A percentile compares a stretch with the other conserved stretches of the same genome.
phyloP scores from a whole-genome alignment of 2,888 invertebrate species.

The Fragum fragum region DNA sequence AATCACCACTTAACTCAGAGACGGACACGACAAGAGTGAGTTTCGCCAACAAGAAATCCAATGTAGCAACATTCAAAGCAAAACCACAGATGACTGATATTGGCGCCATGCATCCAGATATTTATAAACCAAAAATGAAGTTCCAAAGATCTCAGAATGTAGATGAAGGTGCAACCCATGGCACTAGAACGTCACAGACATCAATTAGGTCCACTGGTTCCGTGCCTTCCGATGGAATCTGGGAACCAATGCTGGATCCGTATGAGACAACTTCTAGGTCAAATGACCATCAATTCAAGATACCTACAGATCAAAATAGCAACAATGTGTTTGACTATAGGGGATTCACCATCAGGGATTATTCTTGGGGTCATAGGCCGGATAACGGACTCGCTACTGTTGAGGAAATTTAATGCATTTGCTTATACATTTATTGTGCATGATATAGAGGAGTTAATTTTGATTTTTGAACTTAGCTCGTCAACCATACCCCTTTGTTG shows the following conservation, averaged over 20 bases:
- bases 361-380: conserved; percentile 30
- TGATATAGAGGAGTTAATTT: too few species aligned
- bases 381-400: conserved; percentile 57
- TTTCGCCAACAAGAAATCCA: conserved; percentile 57
- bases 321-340: neutral
- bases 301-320: neutral
- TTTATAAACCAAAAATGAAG: conserved; percentile 36
- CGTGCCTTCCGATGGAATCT: conserved; percentile 48
- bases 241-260: conserved; percentile 64
- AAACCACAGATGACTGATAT: conserved; percentile 70
- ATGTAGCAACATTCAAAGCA: conserved; percentile 44
- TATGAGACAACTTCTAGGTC: conserved; percentile 26
- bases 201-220: conserved; percentile 58
- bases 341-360: conserved; percentile 26
- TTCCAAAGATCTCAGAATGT: conserved; percentile 45
- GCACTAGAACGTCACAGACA: conserved; percentile 49
- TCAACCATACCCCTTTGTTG: too few species aligned
- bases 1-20: conserved; percentile 54
- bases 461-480: too few species aligned
- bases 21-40: conserved; percentile 62
- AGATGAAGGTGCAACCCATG: conserved; percentile 26
- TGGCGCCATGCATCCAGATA: conserved; percentile 61
- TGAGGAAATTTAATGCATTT: conserved; percentile 48
- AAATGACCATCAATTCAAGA: conserved; percentile 4
- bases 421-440: too few species aligned